These are phyloP conservation scores for Lypha dubia DNA, from an alignment of 2,888 invertebrate species.

Conservation along the genomic window DNA sequence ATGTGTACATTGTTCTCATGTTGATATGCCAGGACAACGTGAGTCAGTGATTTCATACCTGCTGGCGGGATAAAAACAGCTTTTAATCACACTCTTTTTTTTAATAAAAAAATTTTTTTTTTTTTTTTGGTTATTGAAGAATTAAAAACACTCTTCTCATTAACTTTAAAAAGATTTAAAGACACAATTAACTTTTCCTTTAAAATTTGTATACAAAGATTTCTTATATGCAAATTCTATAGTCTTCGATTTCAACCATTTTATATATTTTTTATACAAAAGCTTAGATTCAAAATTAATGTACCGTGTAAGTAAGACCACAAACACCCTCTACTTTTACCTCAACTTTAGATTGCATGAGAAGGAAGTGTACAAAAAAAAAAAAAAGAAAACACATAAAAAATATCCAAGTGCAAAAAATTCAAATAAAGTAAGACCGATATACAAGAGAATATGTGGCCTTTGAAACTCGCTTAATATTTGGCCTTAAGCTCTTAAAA, in stretches of 20 bases:
- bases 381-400: too few relatives aligned
- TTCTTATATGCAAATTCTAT: too few relatives aligned
- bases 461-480: constrained; percentile 38
- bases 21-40: constrained; percentile 13
- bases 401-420: not conserved
- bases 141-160: not conserved
- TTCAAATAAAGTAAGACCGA: constrained; percentile 5
- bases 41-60: constrained; percentile 14
- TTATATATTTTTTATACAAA: too few relatives aligned
- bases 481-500: constrained; percentile 24
- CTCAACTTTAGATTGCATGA: not conserved
- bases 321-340: not conserved
- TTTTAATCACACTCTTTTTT: constrained; percentile 35
- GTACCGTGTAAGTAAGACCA: not conserved
- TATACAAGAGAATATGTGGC: constrained; percentile 1
- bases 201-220: too few relatives aligned
- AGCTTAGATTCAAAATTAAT: too few relatives aligned
- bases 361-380: not conserved
- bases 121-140: not conserved
- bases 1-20: not conserved
- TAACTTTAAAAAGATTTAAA: not conserved
- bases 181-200: too few relatives aligned
- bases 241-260: too few relatives aligned
- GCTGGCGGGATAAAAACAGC: constrained; percentile 16
- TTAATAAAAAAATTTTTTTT: not conserved